These are phyloP conservation scores for Platynereis dumerilii DNA, from an alignment of 2,888 invertebrate genomes.

Conservation along the genomic window DNA sequence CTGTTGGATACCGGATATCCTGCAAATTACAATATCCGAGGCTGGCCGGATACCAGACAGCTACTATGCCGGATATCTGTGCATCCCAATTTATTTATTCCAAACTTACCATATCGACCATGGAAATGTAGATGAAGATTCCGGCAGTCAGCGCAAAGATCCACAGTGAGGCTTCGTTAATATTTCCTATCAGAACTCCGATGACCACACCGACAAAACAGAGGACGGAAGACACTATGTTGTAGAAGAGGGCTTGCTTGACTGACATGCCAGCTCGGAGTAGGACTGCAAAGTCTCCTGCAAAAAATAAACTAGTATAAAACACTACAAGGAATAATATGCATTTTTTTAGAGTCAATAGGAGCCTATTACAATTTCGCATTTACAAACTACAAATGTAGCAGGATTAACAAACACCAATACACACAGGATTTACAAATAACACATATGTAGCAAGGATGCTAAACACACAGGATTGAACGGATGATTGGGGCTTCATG, in stretches of 20 bases:
- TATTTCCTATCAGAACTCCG: slow-evolving; percentile 83
- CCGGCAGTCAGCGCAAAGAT: slow-evolving; percentile 91
- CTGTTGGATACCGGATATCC: too few species aligned
- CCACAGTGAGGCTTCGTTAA: slow-evolving; percentile 83
- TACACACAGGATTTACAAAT: too few species aligned
- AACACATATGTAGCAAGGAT: too few species aligned
- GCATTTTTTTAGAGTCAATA: neutral
- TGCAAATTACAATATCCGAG: too few species aligned
- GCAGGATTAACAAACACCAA: too few species aligned
- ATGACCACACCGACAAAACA: slow-evolving; percentile 88
- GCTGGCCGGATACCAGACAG: too few species aligned
- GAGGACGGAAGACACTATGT: slow-evolving; percentile 84
- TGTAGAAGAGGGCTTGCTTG: slow-evolving; percentile 88
- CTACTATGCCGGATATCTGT: too few species aligned
- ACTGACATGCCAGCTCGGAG: slow-evolving; percentile 92
- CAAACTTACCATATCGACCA: slow-evolving; percentile 85
- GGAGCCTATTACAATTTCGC: neutral
- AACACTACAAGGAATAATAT: neutral
- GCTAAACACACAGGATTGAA: too few species aligned
- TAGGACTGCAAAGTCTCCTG: slow-evolving; percentile 91
- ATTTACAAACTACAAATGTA: too few species aligned
- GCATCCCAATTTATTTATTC: neutral
- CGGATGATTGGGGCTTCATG: too few species aligned
- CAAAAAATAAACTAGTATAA: slow-evolving; percentile 22
- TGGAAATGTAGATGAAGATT: slow-evolving; percentile 92